Percentiles rank a stretch among this genome's conserved stretches.
These are phyloP conservation scores for Pipistrellus pygmaeus DNA, from an alignment of 2,797 vertebrate genomes.

Conservation along the genomic window DNA sequence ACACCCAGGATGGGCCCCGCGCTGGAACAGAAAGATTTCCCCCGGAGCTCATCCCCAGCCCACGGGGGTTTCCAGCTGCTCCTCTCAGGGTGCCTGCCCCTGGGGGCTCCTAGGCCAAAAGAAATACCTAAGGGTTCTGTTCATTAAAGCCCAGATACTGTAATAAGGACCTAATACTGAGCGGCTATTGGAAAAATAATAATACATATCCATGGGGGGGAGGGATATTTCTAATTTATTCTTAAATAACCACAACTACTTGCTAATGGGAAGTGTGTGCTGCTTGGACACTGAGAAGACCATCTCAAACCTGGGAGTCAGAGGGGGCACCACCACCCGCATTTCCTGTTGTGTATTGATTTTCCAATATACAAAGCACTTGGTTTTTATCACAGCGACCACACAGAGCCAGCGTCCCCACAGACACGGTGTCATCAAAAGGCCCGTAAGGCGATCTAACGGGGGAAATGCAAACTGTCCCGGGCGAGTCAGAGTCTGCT, in stretches of 20 bases:
- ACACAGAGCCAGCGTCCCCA: not conserved
- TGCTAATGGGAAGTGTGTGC: not conserved
- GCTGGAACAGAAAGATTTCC: not conserved
- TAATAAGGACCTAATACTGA: not conserved
- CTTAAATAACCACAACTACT: not conserved
- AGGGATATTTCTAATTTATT: not conserved
- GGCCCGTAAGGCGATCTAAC: not conserved
- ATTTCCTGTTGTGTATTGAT: not conserved
- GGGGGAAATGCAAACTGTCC: not conserved
- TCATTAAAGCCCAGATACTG: not conserved
- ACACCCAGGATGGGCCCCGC: not conserved
- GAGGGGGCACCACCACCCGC: not conserved
- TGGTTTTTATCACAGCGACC: not conserved
- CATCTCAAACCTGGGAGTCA: not conserved
- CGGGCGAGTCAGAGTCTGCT: not conserved
- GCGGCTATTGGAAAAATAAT: not conserved
- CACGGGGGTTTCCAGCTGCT: not conserved
- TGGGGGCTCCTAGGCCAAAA: not conserved
- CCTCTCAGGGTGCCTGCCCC: not conserved
- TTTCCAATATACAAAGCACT: not conserved
- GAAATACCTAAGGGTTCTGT: not conserved
- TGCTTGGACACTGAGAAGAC: not conserved
- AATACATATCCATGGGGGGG: not conserved
- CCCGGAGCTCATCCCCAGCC: too few relatives aligned
- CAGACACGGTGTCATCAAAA: not conserved